Conservation (phyloP, 2,888 invertebrate species). For the Plagodis dolabraria region DNA sequence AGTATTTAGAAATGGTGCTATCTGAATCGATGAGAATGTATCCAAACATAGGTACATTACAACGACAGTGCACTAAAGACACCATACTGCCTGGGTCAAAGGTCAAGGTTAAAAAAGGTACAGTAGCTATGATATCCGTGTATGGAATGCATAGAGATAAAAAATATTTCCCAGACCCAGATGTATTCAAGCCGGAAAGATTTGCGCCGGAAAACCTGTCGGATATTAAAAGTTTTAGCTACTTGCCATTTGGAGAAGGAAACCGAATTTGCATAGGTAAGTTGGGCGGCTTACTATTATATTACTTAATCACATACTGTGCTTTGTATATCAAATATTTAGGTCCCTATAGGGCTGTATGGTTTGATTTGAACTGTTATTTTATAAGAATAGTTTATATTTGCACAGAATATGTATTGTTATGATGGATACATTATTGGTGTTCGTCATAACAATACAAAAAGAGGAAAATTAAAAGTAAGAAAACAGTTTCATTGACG, state of each 20-base stretch:
- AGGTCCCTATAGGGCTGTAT: no score
- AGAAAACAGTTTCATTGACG: no score
- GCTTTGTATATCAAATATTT: no score
- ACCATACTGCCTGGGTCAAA: slow-evolving; percentile 54
- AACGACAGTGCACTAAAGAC: slow-evolving; percentile 56
- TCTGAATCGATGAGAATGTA: slow-evolving; percentile 64
- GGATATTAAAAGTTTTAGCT: slow-evolving; percentile 59
- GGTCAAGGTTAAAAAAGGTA: slow-evolving; percentile 51
- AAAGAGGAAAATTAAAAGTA: no score
- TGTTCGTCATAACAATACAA: no score
- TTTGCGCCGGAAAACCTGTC: slow-evolving; percentile 57
- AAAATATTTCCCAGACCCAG: slow-evolving; percentile 64
- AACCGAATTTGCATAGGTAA: slow-evolving; percentile 79
- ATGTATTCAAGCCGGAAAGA: slow-evolving; percentile 74
- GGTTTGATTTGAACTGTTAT: no score
- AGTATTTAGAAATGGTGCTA: slow-evolving; percentile 69
- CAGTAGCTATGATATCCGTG: slow-evolving; percentile 47
- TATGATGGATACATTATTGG: no score
- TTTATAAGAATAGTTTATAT: no score
- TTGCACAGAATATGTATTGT: no score
- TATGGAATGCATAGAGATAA: slow-evolving; percentile 65
- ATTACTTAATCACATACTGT: no score
- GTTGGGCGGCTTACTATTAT: slow-evolving; percentile 33
- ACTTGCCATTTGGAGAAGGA: slow-evolving; percentile 80
- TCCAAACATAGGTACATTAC: slow-evolving; percentile 59